Evolutionary conservation across 2,113 vertebrate species (phyloP).

Genomic region (Callipepla californica): DNA sequence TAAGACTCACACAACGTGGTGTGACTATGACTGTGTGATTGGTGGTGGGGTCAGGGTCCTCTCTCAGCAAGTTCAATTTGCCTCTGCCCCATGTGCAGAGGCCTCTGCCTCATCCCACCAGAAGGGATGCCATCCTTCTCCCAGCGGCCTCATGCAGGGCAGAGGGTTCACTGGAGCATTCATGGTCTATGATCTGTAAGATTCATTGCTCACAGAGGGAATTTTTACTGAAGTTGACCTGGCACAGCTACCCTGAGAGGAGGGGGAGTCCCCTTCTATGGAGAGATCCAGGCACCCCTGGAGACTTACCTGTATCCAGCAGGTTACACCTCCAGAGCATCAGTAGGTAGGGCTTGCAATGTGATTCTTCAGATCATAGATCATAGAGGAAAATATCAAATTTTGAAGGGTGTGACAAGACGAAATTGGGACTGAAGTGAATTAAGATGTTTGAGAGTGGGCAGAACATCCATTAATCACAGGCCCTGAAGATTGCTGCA

Average conservation of each 20-base stretch:
- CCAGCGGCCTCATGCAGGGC: background rate
- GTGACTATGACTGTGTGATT: too few relatives aligned
- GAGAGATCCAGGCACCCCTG: too few relatives aligned
- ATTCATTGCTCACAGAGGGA: too few relatives aligned
- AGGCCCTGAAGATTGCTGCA: background rate
- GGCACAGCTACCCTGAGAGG: too few relatives aligned
- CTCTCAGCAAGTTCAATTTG: background rate
- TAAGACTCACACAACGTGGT: background rate
- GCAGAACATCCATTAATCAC: background rate
- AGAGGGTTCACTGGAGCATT: background rate
- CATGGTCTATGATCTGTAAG: background rate
- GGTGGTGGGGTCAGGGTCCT: background rate
- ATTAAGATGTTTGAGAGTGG: background rate
- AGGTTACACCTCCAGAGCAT: rapidly evolving
- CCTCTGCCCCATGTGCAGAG: background rate
- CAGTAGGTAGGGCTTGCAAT: background rate
- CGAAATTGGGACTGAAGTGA: background rate
- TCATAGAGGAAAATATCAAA: background rate
- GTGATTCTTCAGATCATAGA: background rate
- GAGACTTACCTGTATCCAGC: background rate
- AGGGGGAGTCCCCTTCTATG: too few relatives aligned
- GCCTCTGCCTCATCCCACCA: background rate
- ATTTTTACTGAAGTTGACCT: background rate
- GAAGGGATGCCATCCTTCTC: background rate
- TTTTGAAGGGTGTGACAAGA: background rate